A percentile compares a stretch with the other conserved stretches of the same genome.
phyloP scores from a whole-genome alignment of 1,140 invertebrate species.

The Drosophila insularis region DNA sequence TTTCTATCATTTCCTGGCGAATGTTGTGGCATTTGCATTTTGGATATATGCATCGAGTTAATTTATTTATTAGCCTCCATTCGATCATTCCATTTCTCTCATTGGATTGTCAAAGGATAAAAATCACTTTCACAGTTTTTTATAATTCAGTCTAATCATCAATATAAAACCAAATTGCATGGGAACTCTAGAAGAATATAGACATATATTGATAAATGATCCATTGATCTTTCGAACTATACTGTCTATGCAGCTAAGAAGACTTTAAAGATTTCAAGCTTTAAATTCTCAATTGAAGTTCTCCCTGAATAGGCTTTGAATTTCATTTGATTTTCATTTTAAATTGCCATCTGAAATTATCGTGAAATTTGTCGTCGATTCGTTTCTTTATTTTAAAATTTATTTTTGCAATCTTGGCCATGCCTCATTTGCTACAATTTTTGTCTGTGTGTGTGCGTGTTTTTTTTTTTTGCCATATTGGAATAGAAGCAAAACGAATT shows the following conservation, averaged over 20 bases:
- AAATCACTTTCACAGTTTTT: too few relatives aligned
- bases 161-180: too few relatives aligned
- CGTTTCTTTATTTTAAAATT: not conserved
- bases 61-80: slow-evolving; percentile 50
- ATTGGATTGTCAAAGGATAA: too few relatives aligned
- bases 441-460: not conserved
- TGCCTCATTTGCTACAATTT: slow-evolving; percentile 11
- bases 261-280: too few relatives aligned
- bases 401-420: slow-evolving; percentile 6
- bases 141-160: too few relatives aligned
- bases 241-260: too few relatives aligned
- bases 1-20: slow-evolving; percentile 55
- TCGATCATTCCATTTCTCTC: not conserved
- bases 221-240: too few relatives aligned
- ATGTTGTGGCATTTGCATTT: slow-evolving; percentile 25
- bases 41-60: slow-evolving; percentile 16
- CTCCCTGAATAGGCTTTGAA: too few relatives aligned
- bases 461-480: not conserved
- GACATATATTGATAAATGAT: too few relatives aligned
- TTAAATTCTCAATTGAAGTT: too few relatives aligned
- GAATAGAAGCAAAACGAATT: not conserved
- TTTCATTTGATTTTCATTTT: too few relatives aligned
- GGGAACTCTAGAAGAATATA: too few relatives aligned
- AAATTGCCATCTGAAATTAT: not conserved
- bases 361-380: not conserved